Base-by-base conservation (phyloP, 35 echinoderm and acorn worm genomes). In the Apostichopus japonicus region DNA sequence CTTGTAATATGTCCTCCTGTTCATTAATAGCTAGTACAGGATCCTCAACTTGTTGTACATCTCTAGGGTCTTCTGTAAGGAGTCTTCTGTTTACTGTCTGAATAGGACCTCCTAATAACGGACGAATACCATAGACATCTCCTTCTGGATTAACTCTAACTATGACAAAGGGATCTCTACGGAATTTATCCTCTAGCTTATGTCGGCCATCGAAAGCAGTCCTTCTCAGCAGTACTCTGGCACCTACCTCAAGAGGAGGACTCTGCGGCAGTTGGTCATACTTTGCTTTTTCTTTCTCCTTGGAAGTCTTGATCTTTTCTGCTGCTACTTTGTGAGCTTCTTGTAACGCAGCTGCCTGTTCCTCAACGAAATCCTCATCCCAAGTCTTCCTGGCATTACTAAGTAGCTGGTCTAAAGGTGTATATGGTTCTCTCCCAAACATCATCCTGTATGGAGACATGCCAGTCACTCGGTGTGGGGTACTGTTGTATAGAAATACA, bases 401-500 rank as follows among this genome's bases (percentile, higher is more conserved):
- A 2, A 86, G 79, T 8, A 93, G 33, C 22, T 86, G 80, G 25
- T 93, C 92, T 11, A 93, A 16, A 0, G 92, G 56, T 7, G 80
- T 86, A 44, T 73, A 86, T 1, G 92, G 79, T 84, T 93, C 92
- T 44, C 92, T 56, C 61, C 92, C 92, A 86, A 24, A 86, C 52
- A 86, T 10, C 54, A 93, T 79, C 10, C 22, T 22, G 55, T 65
- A 93, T 0, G 92, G 92, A 51, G 92, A 86, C 33, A 86, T 16
- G n/a, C 80, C 80, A 11, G 92, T 93, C 14, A 84, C 80, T 51
- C 80, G 24, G 57, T 91, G 88, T 10, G 87, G 77, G 19, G 93
- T 91, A 23, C 52, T 22, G 53, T 91, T 94, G 79, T 94, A 94
- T 5, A 92, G 19, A 54, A 86, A 92, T 15, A 94, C 88, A 16